Evolutionary conservation across 2,888 invertebrate genomes (phyloP).

Genomic region (Tenthredo distinguenda): DNA sequence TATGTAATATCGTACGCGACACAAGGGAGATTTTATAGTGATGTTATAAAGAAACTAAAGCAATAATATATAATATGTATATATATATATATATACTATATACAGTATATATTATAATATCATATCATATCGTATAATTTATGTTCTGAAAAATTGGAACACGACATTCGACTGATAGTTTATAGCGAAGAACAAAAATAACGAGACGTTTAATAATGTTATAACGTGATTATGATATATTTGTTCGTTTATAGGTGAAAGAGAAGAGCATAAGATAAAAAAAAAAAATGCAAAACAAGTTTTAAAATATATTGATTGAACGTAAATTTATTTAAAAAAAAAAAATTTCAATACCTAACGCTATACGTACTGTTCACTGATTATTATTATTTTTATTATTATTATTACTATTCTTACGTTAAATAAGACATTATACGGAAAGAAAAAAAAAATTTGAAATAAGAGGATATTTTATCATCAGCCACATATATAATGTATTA

Average conservation of each 20-base stretch:
- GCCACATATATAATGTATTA: too few relatives aligned
- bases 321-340: neutral
- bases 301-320: neutral
- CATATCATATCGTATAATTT: neutral
- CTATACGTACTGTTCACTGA: neutral
- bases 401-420: neutral
- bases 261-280: neutral
- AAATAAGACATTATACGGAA: neutral
- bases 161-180: constrained; percentile 63
- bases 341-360: too few relatives aligned
- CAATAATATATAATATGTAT: constrained; percentile 8
- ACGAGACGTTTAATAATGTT: constrained; percentile 23
- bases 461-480: neutral
- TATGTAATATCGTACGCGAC: neutral
- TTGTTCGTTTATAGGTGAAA: neutral
- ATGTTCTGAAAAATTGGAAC: constrained; percentile 58
- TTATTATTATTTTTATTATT: neutral
- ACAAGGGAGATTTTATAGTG: constrained; percentile 1
- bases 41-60: constrained; percentile 34
- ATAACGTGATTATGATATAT: neutral
- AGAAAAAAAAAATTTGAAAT: neutral
- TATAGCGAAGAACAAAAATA: constrained; percentile 57
- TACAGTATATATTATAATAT: neutral
- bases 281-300: neutral
- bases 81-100: neutral